phyloP scores from a whole-genome alignment of 2,888 invertebrate species.

The Heliothis peltigera region DNA sequence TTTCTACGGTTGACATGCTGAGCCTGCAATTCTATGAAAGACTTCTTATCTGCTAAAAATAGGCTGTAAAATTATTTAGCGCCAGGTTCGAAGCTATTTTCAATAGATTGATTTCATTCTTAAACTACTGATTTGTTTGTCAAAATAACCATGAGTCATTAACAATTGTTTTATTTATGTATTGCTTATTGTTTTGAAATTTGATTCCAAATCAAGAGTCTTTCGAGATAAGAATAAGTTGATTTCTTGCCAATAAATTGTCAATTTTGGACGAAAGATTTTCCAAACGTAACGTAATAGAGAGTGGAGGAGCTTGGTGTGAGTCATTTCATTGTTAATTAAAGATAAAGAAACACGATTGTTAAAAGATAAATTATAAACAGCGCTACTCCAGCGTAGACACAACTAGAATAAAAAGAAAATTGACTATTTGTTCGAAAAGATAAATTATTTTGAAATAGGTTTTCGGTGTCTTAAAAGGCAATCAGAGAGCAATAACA shows the following conservation, averaged over 20 bases:
- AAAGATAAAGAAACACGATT: background rate
- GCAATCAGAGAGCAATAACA: conserved; percentile 1
- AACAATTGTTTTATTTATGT: no score
- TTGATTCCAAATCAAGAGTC: no score
- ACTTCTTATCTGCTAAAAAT: background rate
- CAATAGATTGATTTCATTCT: no score
- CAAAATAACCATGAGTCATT: no score
- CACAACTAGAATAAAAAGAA: background rate
- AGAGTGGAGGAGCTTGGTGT: background rate
- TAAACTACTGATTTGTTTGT: no score
- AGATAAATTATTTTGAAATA: background rate
- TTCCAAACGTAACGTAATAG: background rate
- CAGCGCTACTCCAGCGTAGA: background rate
- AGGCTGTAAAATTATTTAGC: background rate
- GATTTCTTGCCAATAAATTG: background rate
- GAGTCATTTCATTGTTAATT: conserved; percentile 5
- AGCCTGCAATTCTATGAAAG: no score
- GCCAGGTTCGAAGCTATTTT: background rate
- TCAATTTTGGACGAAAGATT: background rate
- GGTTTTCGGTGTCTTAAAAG: background rate
- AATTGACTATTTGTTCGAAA: background rate
- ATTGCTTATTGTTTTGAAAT: no score
- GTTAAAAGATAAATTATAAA: background rate
- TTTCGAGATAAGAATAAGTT: no score
- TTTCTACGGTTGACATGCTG: no score